A percentile compares a stretch with the other conserved stretches of the same genome.
Evolutionary conservation across 30 jellyfish, hydroid and myxozoan genomes (phyloP).

Genomic region (Turritopsis dohrnii): DNA sequence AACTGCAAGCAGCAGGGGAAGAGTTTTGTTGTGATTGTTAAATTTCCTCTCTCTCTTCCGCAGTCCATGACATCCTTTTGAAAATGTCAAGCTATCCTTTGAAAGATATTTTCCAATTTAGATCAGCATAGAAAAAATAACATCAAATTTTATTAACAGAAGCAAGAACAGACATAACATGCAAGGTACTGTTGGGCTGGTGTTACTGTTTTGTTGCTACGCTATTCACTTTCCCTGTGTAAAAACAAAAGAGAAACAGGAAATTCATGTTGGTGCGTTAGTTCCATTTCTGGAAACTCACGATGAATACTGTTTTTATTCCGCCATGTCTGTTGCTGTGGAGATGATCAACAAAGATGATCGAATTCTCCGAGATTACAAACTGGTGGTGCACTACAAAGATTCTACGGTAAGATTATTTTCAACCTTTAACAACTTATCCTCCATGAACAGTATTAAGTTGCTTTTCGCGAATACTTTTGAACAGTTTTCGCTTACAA

Average conservation of each 20-base stretch:
- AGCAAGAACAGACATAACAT: neutral
- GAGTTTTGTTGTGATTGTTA: neutral
- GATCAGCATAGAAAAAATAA: neutral
- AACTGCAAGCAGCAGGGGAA: too few relatives aligned
- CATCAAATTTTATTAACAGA: neutral
- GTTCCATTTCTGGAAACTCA: neutral
- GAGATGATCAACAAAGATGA: neutral
- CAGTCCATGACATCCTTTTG: neutral
- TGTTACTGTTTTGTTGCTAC: neutral
- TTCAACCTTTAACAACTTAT: neutral
- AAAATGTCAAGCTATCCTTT: too few relatives aligned
- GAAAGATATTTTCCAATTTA: too few relatives aligned
- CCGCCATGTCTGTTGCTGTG: slow-evolving; percentile 3
- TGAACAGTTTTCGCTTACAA: too few relatives aligned
- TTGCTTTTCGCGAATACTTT: too few relatives aligned
- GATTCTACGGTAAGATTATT: slow-evolving; percentile 1
- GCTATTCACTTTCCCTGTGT: neutral
- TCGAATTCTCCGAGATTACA: neutral
- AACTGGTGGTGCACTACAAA: neutral
- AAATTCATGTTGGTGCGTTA: slow-evolving; percentile 10
- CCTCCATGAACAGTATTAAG: too few relatives aligned
- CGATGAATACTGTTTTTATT: neutral
- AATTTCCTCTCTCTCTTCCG: neutral
- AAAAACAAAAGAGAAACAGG: neutral
- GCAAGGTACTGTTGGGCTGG: neutral